phyloP scores from a whole-genome alignment of 2,888 invertebrate species.

The Leptothorax acervorum region DNA sequence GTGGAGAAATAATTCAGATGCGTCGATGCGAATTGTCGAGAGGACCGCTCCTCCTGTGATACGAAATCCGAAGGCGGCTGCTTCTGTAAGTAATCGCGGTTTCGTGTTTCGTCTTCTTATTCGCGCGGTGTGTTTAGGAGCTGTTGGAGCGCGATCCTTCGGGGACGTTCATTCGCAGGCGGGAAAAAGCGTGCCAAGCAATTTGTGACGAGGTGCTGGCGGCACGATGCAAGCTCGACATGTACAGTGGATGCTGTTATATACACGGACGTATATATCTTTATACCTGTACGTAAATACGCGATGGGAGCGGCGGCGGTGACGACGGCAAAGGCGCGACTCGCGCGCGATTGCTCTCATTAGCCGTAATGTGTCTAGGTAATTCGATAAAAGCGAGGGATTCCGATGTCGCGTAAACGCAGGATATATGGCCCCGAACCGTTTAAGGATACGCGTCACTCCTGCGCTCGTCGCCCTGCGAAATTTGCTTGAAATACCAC shows the following conservation, averaged over 20 bases:
- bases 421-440: conserved; percentile 75
- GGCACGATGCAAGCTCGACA: conserved; percentile 57
- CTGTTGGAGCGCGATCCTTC: conserved; percentile 79
- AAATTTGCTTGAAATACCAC: conserved; percentile 66
- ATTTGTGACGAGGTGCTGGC: conserved; percentile 81
- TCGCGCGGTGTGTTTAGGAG: conserved; percentile 79
- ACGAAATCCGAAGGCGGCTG: neutral
- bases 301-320: conserved; percentile 47
- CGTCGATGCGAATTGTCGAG: neutral
- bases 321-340: conserved; percentile 57
- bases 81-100: conserved; percentile 44
- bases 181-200: conserved; percentile 79
- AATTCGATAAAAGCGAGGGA: conserved; percentile 84
- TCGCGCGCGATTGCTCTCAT: conserved; percentile 79
- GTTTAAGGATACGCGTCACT: conserved; percentile 60
- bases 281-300: conserved; percentile 70
- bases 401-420: conserved; percentile 83
- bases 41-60: neutral
- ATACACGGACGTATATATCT: conserved; percentile 67
- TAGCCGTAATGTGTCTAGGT: conserved; percentile 82
- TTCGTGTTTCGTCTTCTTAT: conserved; percentile 60
- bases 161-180: conserved; percentile 68
- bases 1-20: neutral
- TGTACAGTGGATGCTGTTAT: conserved; percentile 39
- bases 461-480: conserved; percentile 24